Evolutionary conservation across 2,888 invertebrate genomes (phyloP).

Genomic region (Tachina fera): DNA sequence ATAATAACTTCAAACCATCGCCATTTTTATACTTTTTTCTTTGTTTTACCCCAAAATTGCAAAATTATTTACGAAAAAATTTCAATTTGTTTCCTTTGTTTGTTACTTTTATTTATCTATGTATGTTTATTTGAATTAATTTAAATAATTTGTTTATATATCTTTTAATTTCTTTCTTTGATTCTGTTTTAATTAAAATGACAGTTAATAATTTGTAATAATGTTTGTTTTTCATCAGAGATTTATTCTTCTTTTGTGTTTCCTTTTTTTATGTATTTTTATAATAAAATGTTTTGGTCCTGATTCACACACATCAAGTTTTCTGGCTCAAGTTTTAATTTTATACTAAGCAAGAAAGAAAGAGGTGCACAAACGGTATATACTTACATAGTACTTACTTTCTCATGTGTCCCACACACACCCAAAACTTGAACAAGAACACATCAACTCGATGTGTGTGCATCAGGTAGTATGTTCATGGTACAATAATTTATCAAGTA

Average conservation of each 20-base stretch:
- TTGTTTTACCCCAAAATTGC: not conserved
- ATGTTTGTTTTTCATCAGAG: constrained; percentile 53
- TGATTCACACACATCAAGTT: not conserved
- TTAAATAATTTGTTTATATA: constrained; percentile 66
- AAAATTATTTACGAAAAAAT: not conserved
- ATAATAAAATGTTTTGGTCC: constrained; percentile 40
- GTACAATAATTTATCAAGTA: too few relatives aligned
- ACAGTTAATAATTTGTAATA: constrained; percentile 70
- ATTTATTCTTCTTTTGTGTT: not conserved
- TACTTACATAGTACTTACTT: too few relatives aligned
- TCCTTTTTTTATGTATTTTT: constrained; percentile 51
- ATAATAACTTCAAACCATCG: too few relatives aligned
- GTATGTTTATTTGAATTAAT: constrained; percentile 55
- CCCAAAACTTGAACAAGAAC: too few relatives aligned
- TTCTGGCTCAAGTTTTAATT: too few relatives aligned
- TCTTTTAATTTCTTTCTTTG: constrained; percentile 52
- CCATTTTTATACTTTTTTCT: not conserved
- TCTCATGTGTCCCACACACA: too few relatives aligned
- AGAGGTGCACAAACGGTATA: too few relatives aligned
- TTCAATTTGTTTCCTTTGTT: constrained; percentile 29
- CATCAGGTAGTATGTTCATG: too few relatives aligned
- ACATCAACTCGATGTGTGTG: too few relatives aligned
- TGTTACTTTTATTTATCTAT: constrained; percentile 70
- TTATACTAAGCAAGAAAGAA: too few relatives aligned
- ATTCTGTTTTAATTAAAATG: constrained; percentile 70